Conservation (phyloP, 2,888 invertebrate genomes). For the Flabesymbios commensalis region DNA sequence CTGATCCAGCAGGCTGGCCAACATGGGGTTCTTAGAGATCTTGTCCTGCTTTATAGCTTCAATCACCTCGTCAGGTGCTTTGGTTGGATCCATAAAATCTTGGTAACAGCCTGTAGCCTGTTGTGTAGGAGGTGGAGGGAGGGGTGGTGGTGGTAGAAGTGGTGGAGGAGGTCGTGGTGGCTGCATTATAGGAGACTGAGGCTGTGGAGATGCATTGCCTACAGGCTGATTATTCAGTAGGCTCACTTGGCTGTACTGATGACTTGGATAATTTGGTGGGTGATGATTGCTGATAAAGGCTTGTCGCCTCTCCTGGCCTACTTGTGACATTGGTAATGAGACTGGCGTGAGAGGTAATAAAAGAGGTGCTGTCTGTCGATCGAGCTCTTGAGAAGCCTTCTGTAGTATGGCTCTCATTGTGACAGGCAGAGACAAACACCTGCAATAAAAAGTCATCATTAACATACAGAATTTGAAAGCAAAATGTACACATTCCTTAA, state of each 20-base stretch:
- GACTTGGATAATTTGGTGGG: too few species aligned
- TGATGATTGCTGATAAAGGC: constrained; percentile 19
- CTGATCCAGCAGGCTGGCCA: constrained; percentile 54
- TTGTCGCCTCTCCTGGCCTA: constrained; percentile 23
- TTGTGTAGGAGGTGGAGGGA: not conserved
- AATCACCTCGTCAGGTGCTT: too few species aligned
- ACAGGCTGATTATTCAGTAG: too few species aligned
- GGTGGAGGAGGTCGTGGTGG: too few species aligned
- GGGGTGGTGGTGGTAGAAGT: too few species aligned
- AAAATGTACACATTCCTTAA: too few species aligned
- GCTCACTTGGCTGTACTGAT: too few species aligned
- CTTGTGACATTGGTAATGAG: constrained; percentile 6
- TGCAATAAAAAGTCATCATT: constrained; percentile 49
- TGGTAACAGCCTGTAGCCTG: not conserved
- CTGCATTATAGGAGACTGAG: too few species aligned
- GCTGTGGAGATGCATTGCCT: too few species aligned
- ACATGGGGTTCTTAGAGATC: constrained; percentile 48
- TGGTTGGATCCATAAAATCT: too few species aligned
- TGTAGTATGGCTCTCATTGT: constrained; percentile 86
- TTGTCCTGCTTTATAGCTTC: constrained; percentile 26
- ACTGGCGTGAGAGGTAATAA: not conserved
- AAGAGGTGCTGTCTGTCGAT: constrained; percentile 7
- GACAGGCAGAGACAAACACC: constrained; percentile 88
- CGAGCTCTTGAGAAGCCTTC: constrained; percentile 44
- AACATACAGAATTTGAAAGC: too few species aligned